Evolutionary conservation across 2,113 vertebrate species (phyloP).

Genomic region (Aegotheles bennettii): DNA sequence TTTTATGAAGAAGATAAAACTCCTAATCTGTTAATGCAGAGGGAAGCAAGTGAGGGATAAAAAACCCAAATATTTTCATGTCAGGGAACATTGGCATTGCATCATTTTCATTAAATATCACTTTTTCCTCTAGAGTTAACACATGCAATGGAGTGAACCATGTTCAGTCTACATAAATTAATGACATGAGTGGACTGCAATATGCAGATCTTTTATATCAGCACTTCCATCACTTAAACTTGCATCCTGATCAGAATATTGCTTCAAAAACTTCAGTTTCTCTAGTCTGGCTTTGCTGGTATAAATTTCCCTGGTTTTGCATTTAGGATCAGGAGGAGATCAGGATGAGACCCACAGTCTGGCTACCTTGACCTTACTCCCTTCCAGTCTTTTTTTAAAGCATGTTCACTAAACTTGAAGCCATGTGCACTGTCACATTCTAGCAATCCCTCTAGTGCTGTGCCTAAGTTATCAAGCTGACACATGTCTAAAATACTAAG

Average conservation of each 20-base stretch:
- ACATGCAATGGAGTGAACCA: not conserved
- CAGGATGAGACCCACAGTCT: conserved; percentile 6
- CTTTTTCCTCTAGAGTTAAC: not conserved
- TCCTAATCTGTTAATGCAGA: not conserved
- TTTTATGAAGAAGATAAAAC: not conserved
- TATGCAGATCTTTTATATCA: not conserved
- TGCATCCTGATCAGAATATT: not conserved
- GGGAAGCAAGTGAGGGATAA: not conserved
- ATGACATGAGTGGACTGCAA: not conserved
- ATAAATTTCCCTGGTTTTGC: not conserved
- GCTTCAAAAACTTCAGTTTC: not conserved
- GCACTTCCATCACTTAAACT: not conserved
- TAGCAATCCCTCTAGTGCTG: conserved; percentile 48
- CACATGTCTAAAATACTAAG: conserved; percentile 70
- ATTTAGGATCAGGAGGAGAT: not conserved
- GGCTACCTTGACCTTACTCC: conserved; percentile 10
- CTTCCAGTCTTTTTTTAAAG: conserved; percentile 27
- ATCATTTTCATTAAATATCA: not conserved
- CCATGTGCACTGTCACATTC: conserved; percentile 57
- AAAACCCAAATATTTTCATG: not conserved
- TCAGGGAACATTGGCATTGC: not conserved
- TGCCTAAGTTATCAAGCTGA: conserved; percentile 62
- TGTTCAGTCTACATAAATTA: not conserved
- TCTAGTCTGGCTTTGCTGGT: not conserved
- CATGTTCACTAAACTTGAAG: conserved; percentile 28